Percentiles rank a stretch among this genome's conserved stretches.
phyloP scores from a whole-genome alignment of 2,113 vertebrate species.

The Ovibos moschatus region DNA sequence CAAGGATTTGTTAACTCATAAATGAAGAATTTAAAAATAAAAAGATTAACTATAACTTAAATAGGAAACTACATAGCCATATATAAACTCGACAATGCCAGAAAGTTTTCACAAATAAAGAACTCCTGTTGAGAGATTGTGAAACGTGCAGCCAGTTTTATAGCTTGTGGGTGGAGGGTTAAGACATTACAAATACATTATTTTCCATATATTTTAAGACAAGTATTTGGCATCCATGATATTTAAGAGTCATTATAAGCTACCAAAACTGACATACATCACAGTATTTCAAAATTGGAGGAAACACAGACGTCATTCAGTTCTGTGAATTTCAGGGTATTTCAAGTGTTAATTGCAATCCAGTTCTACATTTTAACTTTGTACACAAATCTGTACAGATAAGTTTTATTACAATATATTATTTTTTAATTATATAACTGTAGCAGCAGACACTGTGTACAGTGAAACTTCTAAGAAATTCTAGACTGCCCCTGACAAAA shows the following conservation, averaged over 20 bases:
- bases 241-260: not conserved
- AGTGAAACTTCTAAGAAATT: not conserved
- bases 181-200: not conserved
- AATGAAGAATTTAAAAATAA: not conserved
- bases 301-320: not conserved
- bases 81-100: not conserved
- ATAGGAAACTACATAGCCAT: not conserved
- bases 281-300: not conserved
- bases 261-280: not conserved
- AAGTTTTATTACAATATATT: not conserved
- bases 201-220: not conserved
- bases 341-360: slow-evolving; percentile 12
- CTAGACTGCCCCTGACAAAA: not conserved
- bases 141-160: not conserved
- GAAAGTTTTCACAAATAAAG: not conserved
- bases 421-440: not conserved
- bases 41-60: slow-evolving; percentile 11
- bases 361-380: not conserved
- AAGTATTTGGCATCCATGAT: not conserved
- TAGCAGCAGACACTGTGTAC: not conserved
- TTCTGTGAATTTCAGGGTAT: not conserved
- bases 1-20: not conserved
- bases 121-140: not conserved
- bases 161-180: not conserved
- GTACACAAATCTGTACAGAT: not conserved